Conservation (phyloP, 2,797 vertebrate genomes). For the Champsocephalus esox region DNA sequence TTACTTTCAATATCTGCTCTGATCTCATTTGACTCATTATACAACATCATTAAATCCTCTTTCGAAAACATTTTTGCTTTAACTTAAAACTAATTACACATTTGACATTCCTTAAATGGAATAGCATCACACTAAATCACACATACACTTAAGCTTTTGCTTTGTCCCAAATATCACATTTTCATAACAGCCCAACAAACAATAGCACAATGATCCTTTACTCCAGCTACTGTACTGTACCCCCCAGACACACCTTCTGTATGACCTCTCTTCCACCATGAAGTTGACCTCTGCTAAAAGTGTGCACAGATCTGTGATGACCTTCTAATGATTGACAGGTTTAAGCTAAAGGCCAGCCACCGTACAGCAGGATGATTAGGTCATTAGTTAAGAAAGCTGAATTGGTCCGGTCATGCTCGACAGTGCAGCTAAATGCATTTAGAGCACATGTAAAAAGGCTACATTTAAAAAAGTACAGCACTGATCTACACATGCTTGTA, state of each 20-base stretch:
- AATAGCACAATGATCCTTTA: neutral
- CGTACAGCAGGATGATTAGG: conserved; percentile 29
- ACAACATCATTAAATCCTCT: neutral
- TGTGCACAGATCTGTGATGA: conserved; percentile 8
- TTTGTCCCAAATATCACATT: conserved; percentile 3
- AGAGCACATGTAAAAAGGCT: neutral
- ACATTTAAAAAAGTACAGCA: neutral
- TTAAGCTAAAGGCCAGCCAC: conserved; percentile 21
- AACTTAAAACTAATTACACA: conserved; percentile 1
- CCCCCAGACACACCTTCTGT: conserved; percentile 22
- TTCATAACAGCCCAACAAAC: neutral
- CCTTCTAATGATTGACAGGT: conserved; percentile 41
- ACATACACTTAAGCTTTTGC: neutral
- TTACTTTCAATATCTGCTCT: neutral
- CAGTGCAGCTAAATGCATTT: neutral
- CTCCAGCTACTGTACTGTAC: neutral
- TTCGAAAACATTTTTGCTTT: neutral
- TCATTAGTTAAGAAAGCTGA: conserved; percentile 60
- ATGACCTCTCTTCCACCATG: conserved; percentile 15
- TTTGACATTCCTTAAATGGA: neutral
- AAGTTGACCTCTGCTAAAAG: conserved; percentile 15
- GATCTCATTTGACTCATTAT: neutral
- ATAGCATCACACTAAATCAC: no score
- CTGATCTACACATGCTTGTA: neutral
- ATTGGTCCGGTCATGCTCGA: conserved; percentile 18